Evolutionary conservation across 1,140 invertebrate species (phyloP), one percentile per base, ranked within the genome.

Genomic region (Ylistrum balloti): DNA sequence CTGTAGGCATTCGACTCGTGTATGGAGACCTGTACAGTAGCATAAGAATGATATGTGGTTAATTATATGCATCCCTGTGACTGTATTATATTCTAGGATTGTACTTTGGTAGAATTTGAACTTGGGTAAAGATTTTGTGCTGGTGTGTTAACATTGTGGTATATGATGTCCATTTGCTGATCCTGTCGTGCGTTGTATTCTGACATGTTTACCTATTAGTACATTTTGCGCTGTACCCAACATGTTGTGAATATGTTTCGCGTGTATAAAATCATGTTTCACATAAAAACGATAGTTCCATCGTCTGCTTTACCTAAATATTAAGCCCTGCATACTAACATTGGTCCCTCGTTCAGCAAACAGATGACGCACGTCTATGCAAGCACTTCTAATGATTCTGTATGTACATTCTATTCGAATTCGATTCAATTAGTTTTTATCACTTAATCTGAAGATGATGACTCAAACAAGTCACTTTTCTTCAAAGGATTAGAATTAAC

Each of bases 401-500:
- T 11, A 74, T 74, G 15, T 45, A 74, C 5, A 74, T 74, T 74
- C 3, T 74, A 28, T 74, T 74, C 11, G 28, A 74, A 74, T 28
- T 28, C 0, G 9, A 74, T 74, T 28, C 56, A 74, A 28, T 17
- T 74, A 74, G 22, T n/a, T 74, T 22, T 74, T 74, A 74, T 74
- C 56, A 28, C 56, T 74, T 74, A n/a, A 74, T 74, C 56, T 11
- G 22, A 11, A 74, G 5, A 11, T n/a, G 2, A 74, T 74, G 56
- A 74, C n/a, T n/a, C 56, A 74, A 74, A 28, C n/a, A 28, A 74
- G 11, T 74, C 56, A 74, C 28, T 17, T 28, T 74, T 17, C 56
- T 17, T 74, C 56, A 74, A 74, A 74, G 56, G 22, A 74, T 74
- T 74, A 74, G n/a, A 74, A 28, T 74, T 74, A 74, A 74, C 56